Evolutionary conservation across 53 echinoderm and acorn worm species (phyloP).

Genomic region (Holothuria scabra): DNA sequence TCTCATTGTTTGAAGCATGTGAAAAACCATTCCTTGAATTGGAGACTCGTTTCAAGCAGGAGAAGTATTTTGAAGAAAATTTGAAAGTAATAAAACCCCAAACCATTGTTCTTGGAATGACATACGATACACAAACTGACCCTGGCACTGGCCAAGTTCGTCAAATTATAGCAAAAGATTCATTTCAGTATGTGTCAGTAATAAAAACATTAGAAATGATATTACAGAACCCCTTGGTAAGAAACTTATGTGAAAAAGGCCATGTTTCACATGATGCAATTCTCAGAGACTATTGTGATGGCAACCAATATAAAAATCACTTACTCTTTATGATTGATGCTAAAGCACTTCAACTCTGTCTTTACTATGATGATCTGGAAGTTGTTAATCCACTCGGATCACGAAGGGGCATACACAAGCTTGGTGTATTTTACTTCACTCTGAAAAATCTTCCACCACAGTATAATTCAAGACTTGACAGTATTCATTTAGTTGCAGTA

Average conservation of each 20-base stretch:
- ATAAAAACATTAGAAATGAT: slow-evolving; percentile 32
- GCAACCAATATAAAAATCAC: slow-evolving; percentile 29
- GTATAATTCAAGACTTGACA: slow-evolving; percentile 46
- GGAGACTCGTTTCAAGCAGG: slow-evolving; percentile 46
- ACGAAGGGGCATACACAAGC: slow-evolving; percentile 60
- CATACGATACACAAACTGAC: slow-evolving; percentile 40
- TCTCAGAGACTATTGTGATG: slow-evolving; percentile 55
- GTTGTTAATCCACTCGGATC: slow-evolving; percentile 64
- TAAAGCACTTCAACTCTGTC: slow-evolving; percentile 49
- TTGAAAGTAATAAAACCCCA: slow-evolving; percentile 40
- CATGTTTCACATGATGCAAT: slow-evolving; percentile 27
- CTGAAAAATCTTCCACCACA: slow-evolving; percentile 55
- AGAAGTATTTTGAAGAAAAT: slow-evolving; percentile 37
- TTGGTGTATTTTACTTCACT: slow-evolving; percentile 57
- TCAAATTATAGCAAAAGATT: slow-evolving; percentile 28
- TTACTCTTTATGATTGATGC: slow-evolving; percentile 21
- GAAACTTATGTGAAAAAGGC: not conserved
- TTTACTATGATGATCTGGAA: slow-evolving; percentile 60
- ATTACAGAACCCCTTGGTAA: slow-evolving; percentile 12
- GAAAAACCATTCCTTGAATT: slow-evolving; percentile 42
- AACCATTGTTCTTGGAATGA: slow-evolving; percentile 30
- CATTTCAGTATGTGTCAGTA: slow-evolving; percentile 40
- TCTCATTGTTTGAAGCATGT: slow-evolving; percentile 13
- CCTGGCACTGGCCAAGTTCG: slow-evolving; percentile 22
- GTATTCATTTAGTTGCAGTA: slow-evolving; percentile 49